phyloP scores from a whole-genome alignment of 2,113 vertebrate genomes.

The Geococcyx californianus region DNA sequence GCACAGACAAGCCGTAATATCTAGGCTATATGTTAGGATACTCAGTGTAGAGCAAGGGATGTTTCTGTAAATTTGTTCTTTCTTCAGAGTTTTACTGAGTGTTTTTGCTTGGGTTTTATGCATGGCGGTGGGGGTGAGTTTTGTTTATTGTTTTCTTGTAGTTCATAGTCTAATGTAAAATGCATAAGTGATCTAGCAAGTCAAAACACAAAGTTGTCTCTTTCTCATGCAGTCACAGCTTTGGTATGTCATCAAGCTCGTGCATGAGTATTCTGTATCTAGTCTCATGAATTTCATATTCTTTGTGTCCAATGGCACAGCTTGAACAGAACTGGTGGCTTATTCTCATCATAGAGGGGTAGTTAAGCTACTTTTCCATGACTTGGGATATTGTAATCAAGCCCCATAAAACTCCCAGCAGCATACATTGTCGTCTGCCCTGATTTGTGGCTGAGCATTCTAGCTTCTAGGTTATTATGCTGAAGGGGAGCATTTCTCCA shows the following conservation, averaged over 20 bases:
- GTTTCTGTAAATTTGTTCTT: neutral
- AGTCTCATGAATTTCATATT: conserved; percentile 69
- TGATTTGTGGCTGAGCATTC: conserved; percentile 54
- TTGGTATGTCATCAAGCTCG: conserved; percentile 22
- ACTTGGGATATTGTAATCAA: conserved; percentile 66
- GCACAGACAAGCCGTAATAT: neutral
- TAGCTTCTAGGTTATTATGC: conserved; percentile 9
- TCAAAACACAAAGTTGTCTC: neutral
- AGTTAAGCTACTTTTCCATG: conserved; percentile 51
- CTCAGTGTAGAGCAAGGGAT: neutral
- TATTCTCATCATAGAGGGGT: conserved; percentile 60
- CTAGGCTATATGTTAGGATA: neutral
- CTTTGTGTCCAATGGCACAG: conserved; percentile 60
- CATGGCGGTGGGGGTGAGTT: neutral
- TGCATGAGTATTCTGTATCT: conserved; percentile 50
- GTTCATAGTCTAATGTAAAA: conserved; percentile 24
- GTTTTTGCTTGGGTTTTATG: neutral
- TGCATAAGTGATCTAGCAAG: neutral
- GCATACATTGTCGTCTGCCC: conserved; percentile 17
- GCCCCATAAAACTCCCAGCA: conserved; percentile 54
- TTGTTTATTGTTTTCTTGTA: neutral
- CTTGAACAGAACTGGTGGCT: conserved; percentile 66
- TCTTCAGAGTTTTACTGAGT: neutral
- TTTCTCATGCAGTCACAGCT: conserved; percentile 62
- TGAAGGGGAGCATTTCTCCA: conserved; percentile 29